Evolutionary conservation across 2,888 invertebrate species (phyloP).

Genomic region (Metalampra italica): DNA sequence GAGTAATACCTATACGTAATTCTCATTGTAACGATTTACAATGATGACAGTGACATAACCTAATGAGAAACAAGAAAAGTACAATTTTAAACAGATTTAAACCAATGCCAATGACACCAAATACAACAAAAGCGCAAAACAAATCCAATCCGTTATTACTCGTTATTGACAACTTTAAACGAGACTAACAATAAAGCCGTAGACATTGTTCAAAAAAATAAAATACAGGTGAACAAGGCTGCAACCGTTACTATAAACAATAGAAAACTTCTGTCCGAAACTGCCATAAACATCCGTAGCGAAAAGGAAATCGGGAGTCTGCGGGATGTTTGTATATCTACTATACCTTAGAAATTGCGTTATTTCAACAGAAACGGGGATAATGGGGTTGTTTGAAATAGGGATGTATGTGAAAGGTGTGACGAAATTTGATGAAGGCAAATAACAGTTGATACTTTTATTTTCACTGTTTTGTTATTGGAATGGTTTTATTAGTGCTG

Average conservation of each 20-base stretch:
- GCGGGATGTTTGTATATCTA: constrained; percentile 4
- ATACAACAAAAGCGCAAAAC: constrained; percentile 14
- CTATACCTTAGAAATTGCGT: constrained; percentile 23
- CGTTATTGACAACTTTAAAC: constrained; percentile 6
- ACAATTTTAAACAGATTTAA: background rate
- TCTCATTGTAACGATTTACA: background rate
- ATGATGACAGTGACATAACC: too few relatives aligned
- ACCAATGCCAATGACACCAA: background rate
- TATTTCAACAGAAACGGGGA: constrained; percentile 4
- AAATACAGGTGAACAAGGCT: constrained; percentile 14
- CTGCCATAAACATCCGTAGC: constrained; percentile 18
- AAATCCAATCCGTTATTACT: constrained; percentile 21
- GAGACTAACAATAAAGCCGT: background rate
- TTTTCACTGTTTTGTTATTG: constrained; percentile 7
- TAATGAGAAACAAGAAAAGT: background rate
- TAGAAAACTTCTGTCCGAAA: constrained; percentile 16
- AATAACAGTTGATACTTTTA: constrained; percentile 11
- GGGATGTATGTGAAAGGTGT: constrained; percentile 16
- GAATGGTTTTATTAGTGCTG: constrained; percentile 3
- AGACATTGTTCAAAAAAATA: constrained; percentile 3
- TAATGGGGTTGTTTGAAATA: constrained; percentile 1
- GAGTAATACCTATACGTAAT: too few relatives aligned
- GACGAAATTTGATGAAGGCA: constrained; percentile 22
- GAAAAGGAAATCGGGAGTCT: constrained; percentile 14
- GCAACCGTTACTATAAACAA: constrained; percentile 16